Conservation (phyloP, 2,888 invertebrate species). For the Megamerina dolium region DNA sequence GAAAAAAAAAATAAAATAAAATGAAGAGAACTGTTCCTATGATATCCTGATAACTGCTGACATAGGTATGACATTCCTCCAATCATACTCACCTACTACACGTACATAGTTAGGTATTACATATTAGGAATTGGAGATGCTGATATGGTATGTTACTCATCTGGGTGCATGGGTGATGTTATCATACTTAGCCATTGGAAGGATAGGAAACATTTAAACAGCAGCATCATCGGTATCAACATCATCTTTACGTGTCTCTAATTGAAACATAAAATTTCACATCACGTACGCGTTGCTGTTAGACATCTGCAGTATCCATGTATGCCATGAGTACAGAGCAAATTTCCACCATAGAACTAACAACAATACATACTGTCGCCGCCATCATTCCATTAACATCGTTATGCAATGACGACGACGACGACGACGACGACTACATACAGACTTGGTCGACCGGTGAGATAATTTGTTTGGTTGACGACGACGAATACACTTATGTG, state of each 20-base stretch:
- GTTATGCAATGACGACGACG: not conserved
- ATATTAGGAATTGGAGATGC: no score
- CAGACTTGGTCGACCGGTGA: no score
- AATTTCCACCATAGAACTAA: not conserved
- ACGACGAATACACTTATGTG: no score
- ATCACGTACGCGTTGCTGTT: slow-evolving; percentile 47
- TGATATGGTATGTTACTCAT: no score
- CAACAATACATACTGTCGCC: not conserved
- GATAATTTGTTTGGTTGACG: no score
- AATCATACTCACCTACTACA: no score
- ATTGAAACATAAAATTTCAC: slow-evolving; percentile 48
- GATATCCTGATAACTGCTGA: slow-evolving; percentile 28
- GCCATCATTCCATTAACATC: slow-evolving; percentile 3
- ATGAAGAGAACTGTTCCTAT: no score
- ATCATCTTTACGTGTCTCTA: slow-evolving; percentile 36
- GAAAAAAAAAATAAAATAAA: slow-evolving; percentile 20
- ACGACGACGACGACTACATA: not conserved
- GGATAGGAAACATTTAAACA: no score
- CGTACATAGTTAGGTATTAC: no score
- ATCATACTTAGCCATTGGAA: no score
- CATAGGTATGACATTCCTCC: slow-evolving; percentile 22
- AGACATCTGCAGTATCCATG: slow-evolving; percentile 28
- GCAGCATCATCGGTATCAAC: no score
- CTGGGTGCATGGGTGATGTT: no score
- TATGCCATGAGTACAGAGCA: not conserved